Evolutionary conservation across 1,140 invertebrate genomes (phyloP), one percentile per base, ranked within the genome.

Genomic region (Temnothorax curvispinosus): DNA sequence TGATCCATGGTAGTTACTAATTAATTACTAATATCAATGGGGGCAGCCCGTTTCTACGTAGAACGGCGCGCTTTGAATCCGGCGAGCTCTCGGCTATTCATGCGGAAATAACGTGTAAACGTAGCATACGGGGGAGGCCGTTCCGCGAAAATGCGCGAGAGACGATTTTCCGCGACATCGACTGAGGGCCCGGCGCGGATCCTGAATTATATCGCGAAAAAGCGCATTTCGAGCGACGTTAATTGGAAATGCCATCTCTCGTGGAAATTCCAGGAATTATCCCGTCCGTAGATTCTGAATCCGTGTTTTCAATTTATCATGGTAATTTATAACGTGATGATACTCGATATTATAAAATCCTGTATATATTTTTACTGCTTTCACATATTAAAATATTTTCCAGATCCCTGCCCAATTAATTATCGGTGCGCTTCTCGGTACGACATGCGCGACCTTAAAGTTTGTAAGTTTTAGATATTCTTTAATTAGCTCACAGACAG

Each of bases 11-110:
- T 91, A 92, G 93, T 93, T 93, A 91, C 92, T 92, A 93, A 92
- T 93, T 87, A 92, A 93, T 94, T 92, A 91, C 93, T 92, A 92
- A 92, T 93, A 92, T 92, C 86, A 91, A 50, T 32, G 21, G 32
- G 38, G 41, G 65, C 65, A 81, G 44, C 27, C 32, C 35, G n/a
- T 41, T 74, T 74, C 21, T 21, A 54, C 38, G n/a, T 15, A 52
- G 78, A 60, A 80, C 21, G 47, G 15, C 7, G 15, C 27, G 75
- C 47, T 80, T 69, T 69, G 38, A 82, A 58, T 74, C 54, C 32
- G n/a, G 44, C 62, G 47, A 41, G 9, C 65, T 52, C 62, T 38
- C 52, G 27, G 27, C 32, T 74, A 64, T 77, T 77, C 41, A 77
- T 69, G 32, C 60, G 64, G 27, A 13, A 69, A 81, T 71, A 81